Evolutionary conservation across 2,797 vertebrate species (phyloP), one percentile per base, ranked within the genome.

Genomic region (Streptopelia turtur): DNA sequence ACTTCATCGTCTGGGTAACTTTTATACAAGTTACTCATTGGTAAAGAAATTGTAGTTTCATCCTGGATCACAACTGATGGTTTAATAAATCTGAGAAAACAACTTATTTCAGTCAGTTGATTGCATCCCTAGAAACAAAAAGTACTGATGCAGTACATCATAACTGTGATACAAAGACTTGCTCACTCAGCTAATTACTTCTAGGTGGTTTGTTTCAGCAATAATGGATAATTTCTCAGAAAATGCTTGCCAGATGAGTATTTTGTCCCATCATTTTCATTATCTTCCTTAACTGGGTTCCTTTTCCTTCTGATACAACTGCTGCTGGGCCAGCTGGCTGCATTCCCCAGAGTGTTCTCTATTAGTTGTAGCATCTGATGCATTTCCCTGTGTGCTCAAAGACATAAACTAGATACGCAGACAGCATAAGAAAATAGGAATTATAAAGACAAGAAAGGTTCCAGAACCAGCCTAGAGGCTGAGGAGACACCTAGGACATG

Each of bases 291-390:
- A 57, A 43, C 18, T 81, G 27, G 3, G 13, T 78, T 93, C 65
- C n/a, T 93, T 93, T 85, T 90, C n/a, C 43, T 81, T 86, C 69
- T 86, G 28, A 43, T 86, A 49, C 6, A 49, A 21, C 15, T 82
- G 45, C 56, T 87, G 21, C 45, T 69, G 65, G 60, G 30, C 47
- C 17, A 79, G 63, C 41, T 57, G 64, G 13, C 47, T 76, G 9
- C 39, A 14, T 65, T 87, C n/a, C 24, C 10, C 16, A 17, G 15
- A 41, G 43, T 21, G 16, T 80, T 83, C 50, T 37, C 31, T 70
- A 2, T 50, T 64, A 25, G 49, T 31, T 94, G 33, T 49, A 69
- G 39, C 35, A 66, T 43, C 63, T 52, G 3, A 31, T 83, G 23
- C 13, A 7, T 86, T 93, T 90, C 45, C 55, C 16, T 45, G 6